Base-by-base conservation (phyloP, 2,888 invertebrate species). In the Eledona agricola region DNA sequence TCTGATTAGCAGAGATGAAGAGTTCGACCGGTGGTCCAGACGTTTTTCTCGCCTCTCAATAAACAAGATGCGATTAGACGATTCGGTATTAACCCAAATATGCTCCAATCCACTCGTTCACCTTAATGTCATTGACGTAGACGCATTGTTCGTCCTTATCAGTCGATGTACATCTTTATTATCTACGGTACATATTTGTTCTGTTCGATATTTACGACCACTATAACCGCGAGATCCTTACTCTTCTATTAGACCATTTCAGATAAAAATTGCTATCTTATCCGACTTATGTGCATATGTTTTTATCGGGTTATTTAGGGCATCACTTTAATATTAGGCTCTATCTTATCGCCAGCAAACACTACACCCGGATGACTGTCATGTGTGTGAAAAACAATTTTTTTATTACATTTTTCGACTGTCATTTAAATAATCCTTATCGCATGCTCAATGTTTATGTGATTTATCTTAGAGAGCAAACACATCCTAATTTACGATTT, bases 331-430 rank as follows among this genome's bases (percentile, higher is more conserved):
- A 54, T 54, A 54, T 42, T 49, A 34, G 15, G 10, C 32, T 6
- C 45, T 55, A 55, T 55, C 55, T 55, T 50, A 55, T 55, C 55
- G 43, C 26, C 13, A 40, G 43, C 35, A 55, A 55, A 55, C 55
- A 55, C 45, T 50, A 43, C 13, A 55, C 23, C 50, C 23, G 55
- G 45, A 55, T 55, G 55, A 50, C 45, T 32, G 37, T 49, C 40
- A 45, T 35, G 31, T 37, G 47, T 38, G 42, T 34, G 53, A 37
- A 54, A 54, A 54, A 54, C 49, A 49, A 54, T 37, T 54, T 54
- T 40, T 53, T 53, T 53, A 53, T 53, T 54, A 20, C 43, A 35
- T 45, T 54, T 54, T 49, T 42, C 42, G 28, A 40, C 20, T 37
- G 35, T 37, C 34, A 45, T 32, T 45, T 45, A 45, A 38, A 26